Evolutionary conservation across 1,140 invertebrate species (phyloP), one percentile per base, ranked within the genome.

Genomic region (Ostrea edulis): DNA sequence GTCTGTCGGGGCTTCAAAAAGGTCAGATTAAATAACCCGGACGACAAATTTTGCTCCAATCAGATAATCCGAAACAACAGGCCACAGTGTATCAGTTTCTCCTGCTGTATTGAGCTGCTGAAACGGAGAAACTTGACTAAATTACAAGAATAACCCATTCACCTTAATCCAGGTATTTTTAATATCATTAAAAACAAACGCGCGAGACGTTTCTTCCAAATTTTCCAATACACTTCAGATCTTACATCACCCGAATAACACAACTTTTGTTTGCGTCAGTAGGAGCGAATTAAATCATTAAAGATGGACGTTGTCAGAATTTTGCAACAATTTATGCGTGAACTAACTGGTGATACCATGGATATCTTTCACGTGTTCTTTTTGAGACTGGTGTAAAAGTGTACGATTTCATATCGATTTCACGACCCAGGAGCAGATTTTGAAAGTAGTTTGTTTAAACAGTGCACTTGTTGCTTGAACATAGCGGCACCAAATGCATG

Each of bases 391-490:
- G 68, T 14, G 68, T 29, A 77, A 35, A 77, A 77, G 25, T 22
- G 68, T 77, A 35, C 25, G 58, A 62, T 35, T 25, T 77, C 12
- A 25, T 77, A 77, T 77, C 68, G 68, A 77, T 77, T 77, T 77
- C 68, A 35, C 68, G 68, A 77, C 68, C 68, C 68, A 25, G 68
- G 68, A 77, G 25, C 68, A 77, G 68, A 77, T 77, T 77, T 62
- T 77, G 22, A 35, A 77, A 77, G 68, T 77, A 77, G 68, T 77
- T 77, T 77, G 68, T 77, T 77, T 77, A 77, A 77, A 77, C 68
- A 77, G 68, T 77, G 68, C 68, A 77, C 68, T 71, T 77, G 68
- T 77, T 77, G 68, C 68, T 77, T 77, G 68, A 77, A 77, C 68
- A 77, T 29, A 77, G 68, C 68, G 68, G 68, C 68, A 77, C 68